These are phyloP conservation scores for Grapholita molesta DNA, from an alignment of 1,140 invertebrate species.

Conservation along the genomic window DNA sequence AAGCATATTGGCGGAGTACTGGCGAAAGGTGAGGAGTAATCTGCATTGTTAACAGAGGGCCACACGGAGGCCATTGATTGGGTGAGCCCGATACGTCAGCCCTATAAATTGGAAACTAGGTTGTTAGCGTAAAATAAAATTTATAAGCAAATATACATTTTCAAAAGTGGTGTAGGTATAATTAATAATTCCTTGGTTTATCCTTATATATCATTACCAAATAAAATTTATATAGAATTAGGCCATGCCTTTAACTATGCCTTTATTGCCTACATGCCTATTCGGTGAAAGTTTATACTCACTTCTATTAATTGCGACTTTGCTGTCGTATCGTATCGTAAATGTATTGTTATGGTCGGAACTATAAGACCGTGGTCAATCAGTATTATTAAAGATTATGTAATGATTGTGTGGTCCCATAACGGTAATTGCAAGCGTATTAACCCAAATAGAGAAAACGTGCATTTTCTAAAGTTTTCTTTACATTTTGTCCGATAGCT, in stretches of 20 bases:
- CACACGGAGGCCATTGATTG: slow-evolving; percentile 54
- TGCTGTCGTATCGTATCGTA: not conserved
- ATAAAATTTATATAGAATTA: not conserved
- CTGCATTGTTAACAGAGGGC: slow-evolving; percentile 30
- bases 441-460: not conserved
- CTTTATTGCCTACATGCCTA: not conserved
- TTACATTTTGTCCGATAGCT: too few relatives aligned
- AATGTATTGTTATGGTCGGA: not conserved
- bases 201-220: not conserved
- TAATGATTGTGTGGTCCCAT: not conserved
- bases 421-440: not conserved
- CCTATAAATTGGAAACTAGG: not conserved
- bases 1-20: slow-evolving; percentile 53
- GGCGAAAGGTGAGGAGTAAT: slow-evolving; percentile 23
- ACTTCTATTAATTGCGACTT: not conserved
- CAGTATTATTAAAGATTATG: not conserved
- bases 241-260: not conserved
- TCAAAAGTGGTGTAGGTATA: too few relatives aligned
- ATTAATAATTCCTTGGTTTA: not conserved
- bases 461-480: not conserved
- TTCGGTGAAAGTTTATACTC: not conserved
- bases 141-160: not conserved
- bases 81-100: slow-evolving; percentile 22
- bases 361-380: not conserved
- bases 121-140: not conserved